Evolutionary conservation across 2,797 vertebrate genomes (phyloP).

Genomic region (Mus caroli): DNA sequence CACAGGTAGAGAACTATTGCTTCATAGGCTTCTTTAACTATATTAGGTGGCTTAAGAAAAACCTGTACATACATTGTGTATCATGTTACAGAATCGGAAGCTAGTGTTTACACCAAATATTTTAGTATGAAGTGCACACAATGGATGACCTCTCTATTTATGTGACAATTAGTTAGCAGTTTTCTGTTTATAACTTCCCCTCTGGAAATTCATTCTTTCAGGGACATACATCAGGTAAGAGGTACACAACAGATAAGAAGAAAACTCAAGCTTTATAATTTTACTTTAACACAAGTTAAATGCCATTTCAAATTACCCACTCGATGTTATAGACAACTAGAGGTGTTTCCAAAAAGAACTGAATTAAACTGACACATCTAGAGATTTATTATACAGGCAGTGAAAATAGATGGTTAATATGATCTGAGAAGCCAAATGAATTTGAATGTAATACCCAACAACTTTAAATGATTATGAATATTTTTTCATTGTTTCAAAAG

Average conservation of each 20-base stretch:
- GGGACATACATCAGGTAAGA: constrained; percentile 1
- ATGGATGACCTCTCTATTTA: not conserved
- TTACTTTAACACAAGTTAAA: constrained; percentile 55
- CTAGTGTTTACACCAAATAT: not conserved
- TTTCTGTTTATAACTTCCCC: constrained; percentile 12
- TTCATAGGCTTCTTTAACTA: not conserved
- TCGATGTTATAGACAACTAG: not conserved
- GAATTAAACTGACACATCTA: constrained; percentile 50
- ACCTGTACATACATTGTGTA: not conserved
- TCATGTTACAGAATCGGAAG: not conserved
- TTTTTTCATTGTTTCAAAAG: constrained; percentile 74
- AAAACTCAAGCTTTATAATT: constrained; percentile 32
- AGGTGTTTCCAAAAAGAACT: not conserved
- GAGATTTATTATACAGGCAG: constrained; percentile 53
- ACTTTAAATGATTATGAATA: constrained; percentile 65
- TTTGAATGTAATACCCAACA: constrained; percentile 42
- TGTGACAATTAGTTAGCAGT: not conserved
- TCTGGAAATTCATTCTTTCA: constrained; percentile 48
- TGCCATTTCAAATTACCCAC: constrained; percentile 56
- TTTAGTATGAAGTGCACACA: not conserved
- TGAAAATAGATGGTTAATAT: constrained; percentile 63
- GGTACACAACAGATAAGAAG: not conserved
- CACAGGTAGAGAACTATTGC: not conserved
- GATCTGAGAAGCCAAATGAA: constrained; percentile 57
- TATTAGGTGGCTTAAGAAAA: constrained; percentile 21